Conservation (phyloP, 35 echinoderm and acorn worm genomes). For the Heliocidaris tuberculata region DNA sequence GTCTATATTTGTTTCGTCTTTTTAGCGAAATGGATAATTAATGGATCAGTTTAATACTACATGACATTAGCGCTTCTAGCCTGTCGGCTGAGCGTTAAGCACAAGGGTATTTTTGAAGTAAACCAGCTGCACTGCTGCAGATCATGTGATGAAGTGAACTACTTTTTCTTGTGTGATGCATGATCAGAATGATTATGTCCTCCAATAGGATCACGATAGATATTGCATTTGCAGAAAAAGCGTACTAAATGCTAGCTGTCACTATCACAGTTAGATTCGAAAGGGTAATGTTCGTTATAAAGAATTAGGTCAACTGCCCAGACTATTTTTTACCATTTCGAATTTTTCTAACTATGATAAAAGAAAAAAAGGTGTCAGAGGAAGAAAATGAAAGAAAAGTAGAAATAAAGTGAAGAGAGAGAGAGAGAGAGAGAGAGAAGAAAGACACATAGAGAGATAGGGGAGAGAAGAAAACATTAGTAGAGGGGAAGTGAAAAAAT, state of each 20-base stretch:
- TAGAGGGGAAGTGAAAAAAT: not conserved
- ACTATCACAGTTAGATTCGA: no score
- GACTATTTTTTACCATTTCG: no score
- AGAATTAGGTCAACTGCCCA: no score
- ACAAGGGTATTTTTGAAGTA: not conserved
- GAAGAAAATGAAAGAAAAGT: not conserved
- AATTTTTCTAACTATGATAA: no score
- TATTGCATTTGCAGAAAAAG: no score
- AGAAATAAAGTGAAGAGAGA: not conserved
- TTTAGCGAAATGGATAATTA: not conserved
- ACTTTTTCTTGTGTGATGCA: no score
- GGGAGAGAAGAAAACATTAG: not conserved
- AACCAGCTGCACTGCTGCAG: not conserved
- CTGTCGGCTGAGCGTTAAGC: not conserved
- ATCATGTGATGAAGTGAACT: no score
- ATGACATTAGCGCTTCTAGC: not conserved
- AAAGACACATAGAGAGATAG: not conserved
- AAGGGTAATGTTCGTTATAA: no score
- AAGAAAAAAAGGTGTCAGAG: no score
- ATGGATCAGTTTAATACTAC: not conserved
- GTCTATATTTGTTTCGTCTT: not conserved
- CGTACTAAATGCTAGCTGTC: no score
- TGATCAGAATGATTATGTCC: no score
- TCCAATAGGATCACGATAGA: no score
- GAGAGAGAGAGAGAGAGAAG: not conserved